A percentile compares a stretch with the other conserved stretches of the same genome.
These are phyloP conservation scores for Mesorhabditis spiculigera DNA, from an alignment of 2,888 invertebrate genomes.

Conservation along the genomic window DNA sequence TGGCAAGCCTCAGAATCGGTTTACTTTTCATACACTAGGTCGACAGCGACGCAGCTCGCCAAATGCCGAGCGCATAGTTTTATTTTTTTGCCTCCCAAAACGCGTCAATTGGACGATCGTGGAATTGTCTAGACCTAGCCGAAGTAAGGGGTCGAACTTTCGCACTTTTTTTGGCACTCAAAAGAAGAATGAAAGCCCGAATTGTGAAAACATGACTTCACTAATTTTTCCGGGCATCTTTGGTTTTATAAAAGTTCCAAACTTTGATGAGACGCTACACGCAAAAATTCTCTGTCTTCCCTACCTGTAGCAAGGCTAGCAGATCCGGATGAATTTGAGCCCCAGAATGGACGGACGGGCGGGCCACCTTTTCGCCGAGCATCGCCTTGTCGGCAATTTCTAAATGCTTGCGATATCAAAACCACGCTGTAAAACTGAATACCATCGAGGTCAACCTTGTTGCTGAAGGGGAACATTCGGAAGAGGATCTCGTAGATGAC, in stretches of 20 bases:
- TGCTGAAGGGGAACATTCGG: conserved; percentile 43
- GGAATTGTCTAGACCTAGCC: too few species aligned
- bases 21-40: too few species aligned
- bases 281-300: not conserved
- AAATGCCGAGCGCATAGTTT: too few species aligned
- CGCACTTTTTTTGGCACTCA: not conserved
- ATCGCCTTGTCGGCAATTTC: conserved; percentile 33
- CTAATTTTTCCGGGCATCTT: too few species aligned
- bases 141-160: too few species aligned
- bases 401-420: conserved; percentile 6
- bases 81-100: too few species aligned
- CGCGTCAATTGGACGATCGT: too few species aligned
- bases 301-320: conserved; percentile 32
- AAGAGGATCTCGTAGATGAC: conserved; percentile 45
- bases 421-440: not conserved
- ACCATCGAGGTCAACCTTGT: conserved; percentile 28
- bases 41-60: too few species aligned
- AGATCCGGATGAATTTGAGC: conserved; percentile 32
- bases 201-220: conserved; percentile 9
- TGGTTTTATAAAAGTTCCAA: too few species aligned
- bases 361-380: conserved; percentile 31
- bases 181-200: not conserved
- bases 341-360: conserved; percentile 28
- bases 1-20: too few species aligned
- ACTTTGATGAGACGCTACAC: too few species aligned